phyloP scores from a whole-genome alignment of 2,888 invertebrate species.

The Hemithea aestivaria region DNA sequence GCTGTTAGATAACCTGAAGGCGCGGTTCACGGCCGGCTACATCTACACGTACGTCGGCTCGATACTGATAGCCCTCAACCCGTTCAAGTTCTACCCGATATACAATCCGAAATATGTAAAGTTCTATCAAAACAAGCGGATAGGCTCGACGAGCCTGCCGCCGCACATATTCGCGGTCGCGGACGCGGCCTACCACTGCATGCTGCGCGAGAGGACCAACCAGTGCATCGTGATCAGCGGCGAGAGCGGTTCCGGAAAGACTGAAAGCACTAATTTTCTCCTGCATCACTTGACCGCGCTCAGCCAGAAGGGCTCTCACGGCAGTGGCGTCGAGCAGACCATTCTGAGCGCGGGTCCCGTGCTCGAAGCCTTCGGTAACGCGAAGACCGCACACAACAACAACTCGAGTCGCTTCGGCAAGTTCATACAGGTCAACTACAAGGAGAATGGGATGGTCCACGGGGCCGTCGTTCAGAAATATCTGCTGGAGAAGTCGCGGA shows the following conservation, averaged over 20 bases:
- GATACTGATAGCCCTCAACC: conserved; percentile 96
- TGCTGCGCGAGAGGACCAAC: conserved; percentile 93
- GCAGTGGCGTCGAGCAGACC: conserved; percentile 97
- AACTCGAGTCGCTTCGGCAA: conserved; percentile 98
- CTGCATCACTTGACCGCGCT: conserved; percentile 96
- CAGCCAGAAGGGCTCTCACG: conserved; percentile 95
- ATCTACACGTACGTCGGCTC: conserved; percentile 98
- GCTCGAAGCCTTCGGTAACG: conserved; percentile 98
- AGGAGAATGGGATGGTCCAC: conserved; percentile 98
- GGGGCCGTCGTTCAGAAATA: conserved; percentile 98
- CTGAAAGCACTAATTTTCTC: conserved; percentile 97
- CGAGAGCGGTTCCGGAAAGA: conserved; percentile 97
- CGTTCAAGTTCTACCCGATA: conserved; percentile 96
- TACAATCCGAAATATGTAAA: conserved; percentile 99
- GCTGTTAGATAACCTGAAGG: conserved; percentile 91
- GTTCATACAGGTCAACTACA: conserved; percentile 98
- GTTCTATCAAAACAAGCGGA: conserved; percentile 94
- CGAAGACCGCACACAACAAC: conserved; percentile 98
- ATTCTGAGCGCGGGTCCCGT: conserved; percentile 97
- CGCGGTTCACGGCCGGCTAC: conserved; percentile 93
- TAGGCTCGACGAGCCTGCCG: conserved; percentile 94
- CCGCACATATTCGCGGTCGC: conserved; percentile 98
- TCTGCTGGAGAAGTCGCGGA: conserved; percentile 95
- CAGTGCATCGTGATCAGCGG: conserved; percentile 97
- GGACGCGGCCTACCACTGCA: conserved; percentile 95